A percentile compares a stretch with the other conserved stretches of the same genome.
Conservation (phyloP, 2,888 invertebrate species). For the Drosophila acutilabella region DNA sequence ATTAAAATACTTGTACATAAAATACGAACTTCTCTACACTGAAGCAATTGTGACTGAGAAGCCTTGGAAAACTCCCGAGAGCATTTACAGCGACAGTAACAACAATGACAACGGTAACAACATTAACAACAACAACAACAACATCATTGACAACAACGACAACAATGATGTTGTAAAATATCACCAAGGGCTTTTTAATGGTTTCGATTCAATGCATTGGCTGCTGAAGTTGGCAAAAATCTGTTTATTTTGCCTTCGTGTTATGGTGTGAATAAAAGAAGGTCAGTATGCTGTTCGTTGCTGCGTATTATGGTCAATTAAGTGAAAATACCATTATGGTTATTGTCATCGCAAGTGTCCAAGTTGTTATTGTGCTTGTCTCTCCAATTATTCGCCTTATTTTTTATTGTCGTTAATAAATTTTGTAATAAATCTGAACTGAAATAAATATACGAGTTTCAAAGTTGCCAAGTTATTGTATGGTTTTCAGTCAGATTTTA, state of each 20-base stretch:
- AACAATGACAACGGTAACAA: constrained; percentile 8
- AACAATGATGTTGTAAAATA: constrained; percentile 56
- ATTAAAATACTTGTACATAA: constrained; percentile 59
- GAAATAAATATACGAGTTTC: background rate
- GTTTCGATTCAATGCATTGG: constrained; percentile 56
- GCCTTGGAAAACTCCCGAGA: constrained; percentile 21
- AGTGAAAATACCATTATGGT: constrained; percentile 78
- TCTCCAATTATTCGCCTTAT: constrained; percentile 33
- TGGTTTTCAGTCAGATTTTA: constrained; percentile 6
- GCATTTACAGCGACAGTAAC: constrained; percentile 19
- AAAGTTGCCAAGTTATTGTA: background rate
- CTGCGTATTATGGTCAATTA: constrained; percentile 82
- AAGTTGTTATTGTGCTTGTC: constrained; percentile 33
- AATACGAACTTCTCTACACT: constrained; percentile 30
- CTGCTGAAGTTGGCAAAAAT: constrained; percentile 54
- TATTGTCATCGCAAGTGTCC: constrained; percentile 53
- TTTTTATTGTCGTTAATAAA: constrained; percentile 23
- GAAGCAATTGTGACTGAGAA: constrained; percentile 9
- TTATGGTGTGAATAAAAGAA: background rate
- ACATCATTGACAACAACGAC: constrained; percentile 22
- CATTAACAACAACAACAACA: constrained; percentile 10
- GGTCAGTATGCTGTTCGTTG: constrained; percentile 29
- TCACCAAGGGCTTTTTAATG: constrained; percentile 70
- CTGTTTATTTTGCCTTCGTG: constrained; percentile 33
- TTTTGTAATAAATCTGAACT: constrained; percentile 1